A percentile compares a stretch with the other conserved stretches of the same genome.
Conservation (phyloP, 2,888 invertebrate species). For the Euproctis similis region DNA sequence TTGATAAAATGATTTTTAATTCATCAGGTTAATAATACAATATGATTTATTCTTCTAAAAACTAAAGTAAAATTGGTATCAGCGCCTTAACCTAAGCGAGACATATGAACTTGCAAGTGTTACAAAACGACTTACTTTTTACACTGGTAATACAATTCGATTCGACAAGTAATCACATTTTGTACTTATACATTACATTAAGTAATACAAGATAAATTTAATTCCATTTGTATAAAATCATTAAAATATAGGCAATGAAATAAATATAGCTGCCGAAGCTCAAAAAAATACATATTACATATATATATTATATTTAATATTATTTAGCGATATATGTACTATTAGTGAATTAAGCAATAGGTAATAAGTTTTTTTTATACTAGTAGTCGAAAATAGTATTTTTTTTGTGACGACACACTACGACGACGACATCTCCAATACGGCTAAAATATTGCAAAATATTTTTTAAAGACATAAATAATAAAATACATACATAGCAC, state of each 20-base stretch:
- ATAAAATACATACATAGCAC: no score
- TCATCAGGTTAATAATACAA: slow-evolving; percentile 37
- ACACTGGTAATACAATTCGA: slow-evolving; percentile 48
- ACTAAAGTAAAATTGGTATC: slow-evolving; percentile 63
- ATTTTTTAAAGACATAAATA: no score
- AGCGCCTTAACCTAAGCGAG: slow-evolving; percentile 43
- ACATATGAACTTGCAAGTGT: slow-evolving; percentile 26
- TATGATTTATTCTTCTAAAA: slow-evolving; percentile 39
- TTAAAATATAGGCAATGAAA: slow-evolving; percentile 7
- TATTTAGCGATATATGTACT: no score
- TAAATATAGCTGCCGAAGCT: slow-evolving; percentile 13
- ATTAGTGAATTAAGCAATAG: no score
- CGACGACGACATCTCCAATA: no score
- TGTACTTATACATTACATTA: slow-evolving; percentile 45
- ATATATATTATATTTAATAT: no score
- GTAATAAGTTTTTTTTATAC: no score
- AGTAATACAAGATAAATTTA: slow-evolving; percentile 20
- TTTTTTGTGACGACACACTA: no score
- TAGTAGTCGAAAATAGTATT: no score
- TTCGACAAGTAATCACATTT: slow-evolving; percentile 43
- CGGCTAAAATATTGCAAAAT: no score
- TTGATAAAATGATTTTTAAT: slow-evolving; percentile 23
- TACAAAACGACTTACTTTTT: slow-evolving; percentile 35
- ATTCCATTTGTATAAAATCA: slow-evolving; percentile 18
- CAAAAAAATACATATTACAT: slow-evolving; percentile 4